These are phyloP conservation scores for Bolborhynchus lineola DNA, from an alignment of 2,113 vertebrate species.

Conservation along the genomic window DNA sequence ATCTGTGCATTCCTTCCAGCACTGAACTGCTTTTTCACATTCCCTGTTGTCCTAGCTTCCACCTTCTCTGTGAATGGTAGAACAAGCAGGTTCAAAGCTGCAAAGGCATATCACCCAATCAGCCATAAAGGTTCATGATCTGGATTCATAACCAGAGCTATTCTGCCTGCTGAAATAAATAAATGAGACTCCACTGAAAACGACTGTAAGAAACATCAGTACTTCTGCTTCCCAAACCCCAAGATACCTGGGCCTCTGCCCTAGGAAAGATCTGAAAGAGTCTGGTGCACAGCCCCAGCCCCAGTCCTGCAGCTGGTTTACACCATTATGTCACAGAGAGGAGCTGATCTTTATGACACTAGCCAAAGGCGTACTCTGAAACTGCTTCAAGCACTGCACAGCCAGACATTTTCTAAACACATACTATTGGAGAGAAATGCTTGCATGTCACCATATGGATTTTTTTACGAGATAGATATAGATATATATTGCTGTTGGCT, in stretches of 20 bases:
- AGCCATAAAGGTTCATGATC: neutral
- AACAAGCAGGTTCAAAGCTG: neutral
- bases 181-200: neutral
- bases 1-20: neutral
- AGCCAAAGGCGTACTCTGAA: conserved; percentile 9
- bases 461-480: neutral
- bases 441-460: conserved; percentile 34
- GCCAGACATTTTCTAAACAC: conserved; percentile 19
- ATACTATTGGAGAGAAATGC: neutral
- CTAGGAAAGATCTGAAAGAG: neutral
- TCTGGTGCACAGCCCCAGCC: neutral
- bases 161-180: neutral
- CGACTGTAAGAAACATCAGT: neutral
- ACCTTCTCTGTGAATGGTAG: neutral
- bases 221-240: neutral
- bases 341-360: neutral
- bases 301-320: neutral
- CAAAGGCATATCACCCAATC: neutral
- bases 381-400: conserved; percentile 29
- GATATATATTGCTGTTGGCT: neutral
- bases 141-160: neutral
- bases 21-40: neutral
- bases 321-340: neutral
- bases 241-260: neutral
- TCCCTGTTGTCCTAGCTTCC: neutral